phyloP scores from a whole-genome alignment of 2,888 invertebrate genomes.

The Entomobrya multifasciata region DNA sequence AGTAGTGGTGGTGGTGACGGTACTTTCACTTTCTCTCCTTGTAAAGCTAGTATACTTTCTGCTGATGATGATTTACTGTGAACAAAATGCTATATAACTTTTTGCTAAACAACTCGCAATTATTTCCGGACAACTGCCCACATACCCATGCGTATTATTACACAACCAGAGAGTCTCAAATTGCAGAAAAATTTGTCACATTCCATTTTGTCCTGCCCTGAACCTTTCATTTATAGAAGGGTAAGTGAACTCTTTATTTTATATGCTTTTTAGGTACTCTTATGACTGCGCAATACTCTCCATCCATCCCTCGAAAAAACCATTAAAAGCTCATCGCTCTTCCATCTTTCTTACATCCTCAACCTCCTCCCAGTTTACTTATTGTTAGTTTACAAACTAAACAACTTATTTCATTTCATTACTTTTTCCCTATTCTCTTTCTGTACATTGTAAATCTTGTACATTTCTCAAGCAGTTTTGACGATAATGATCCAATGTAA shows the following conservation, averaged over 20 bases:
- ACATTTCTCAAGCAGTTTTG: too few relatives aligned
- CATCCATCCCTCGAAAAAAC: background rate
- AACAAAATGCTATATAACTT: too few relatives aligned
- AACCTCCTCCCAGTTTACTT: background rate
- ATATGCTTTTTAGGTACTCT: background rate
- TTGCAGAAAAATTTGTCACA: background rate
- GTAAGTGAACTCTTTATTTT: background rate
- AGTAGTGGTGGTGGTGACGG: too few relatives aligned
- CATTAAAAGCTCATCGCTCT: constrained; percentile 29
- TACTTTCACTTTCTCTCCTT: background rate
- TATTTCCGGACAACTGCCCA: constrained; percentile 4
- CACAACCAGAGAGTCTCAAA: too few relatives aligned
- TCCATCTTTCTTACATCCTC: background rate
- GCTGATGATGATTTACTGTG: background rate
- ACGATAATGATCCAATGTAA: background rate
- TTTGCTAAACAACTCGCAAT: background rate
- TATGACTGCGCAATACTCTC: too few relatives aligned
- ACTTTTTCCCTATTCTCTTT: background rate
- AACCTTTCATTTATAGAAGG: background rate
- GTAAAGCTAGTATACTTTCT: too few relatives aligned
- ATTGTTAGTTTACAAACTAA: background rate
- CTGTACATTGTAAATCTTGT: too few relatives aligned
- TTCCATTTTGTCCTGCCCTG: background rate
- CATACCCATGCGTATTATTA: background rate
- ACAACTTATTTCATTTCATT: constrained; percentile 22